These are phyloP conservation scores for Pelobates fuscus DNA, from an alignment of 2,113 vertebrate species.

Conservation along the genomic window DNA sequence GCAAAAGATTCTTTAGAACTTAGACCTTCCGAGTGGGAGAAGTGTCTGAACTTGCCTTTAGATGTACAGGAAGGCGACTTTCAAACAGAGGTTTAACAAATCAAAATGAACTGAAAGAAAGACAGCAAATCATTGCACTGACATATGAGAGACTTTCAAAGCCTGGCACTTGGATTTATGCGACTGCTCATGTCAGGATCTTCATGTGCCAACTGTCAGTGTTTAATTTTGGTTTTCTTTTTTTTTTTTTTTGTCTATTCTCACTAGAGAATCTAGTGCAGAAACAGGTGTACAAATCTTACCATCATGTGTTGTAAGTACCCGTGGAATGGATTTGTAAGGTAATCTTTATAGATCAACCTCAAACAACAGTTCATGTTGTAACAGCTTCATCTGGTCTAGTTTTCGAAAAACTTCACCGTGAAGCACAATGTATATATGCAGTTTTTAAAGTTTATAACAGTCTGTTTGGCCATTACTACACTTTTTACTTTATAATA, in stretches of 20 bases:
- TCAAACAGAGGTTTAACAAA: conserved; percentile 94
- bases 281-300: conserved; percentile 98
- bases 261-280: conserved; percentile 90
- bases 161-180: conserved; percentile 88
- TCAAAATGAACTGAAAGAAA: conserved; percentile 55
- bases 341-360: conserved; percentile 92
- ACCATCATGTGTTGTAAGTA: conserved; percentile 99
- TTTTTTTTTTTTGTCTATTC: conserved; percentile 74
- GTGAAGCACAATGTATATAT: conserved; percentile 99
- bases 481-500: conserved; percentile 99
- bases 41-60: conserved; percentile 97
- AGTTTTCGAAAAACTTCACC: conserved; percentile 96
- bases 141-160: conserved; percentile 86
- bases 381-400: conserved; percentile 96
- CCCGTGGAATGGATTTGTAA: conserved; percentile 95
- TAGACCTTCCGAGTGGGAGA: conserved; percentile 97
- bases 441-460: conserved; percentile 99
- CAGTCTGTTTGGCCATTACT: conserved; percentile 99
- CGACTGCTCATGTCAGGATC: conserved; percentile 78
- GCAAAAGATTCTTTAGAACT: conserved; percentile 96
- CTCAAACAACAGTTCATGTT: conserved; percentile 96
- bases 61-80: conserved; percentile 98
- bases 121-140: conserved; percentile 79
- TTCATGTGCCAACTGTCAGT: conserved; percentile 90
- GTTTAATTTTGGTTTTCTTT: conserved; percentile 62